These are phyloP conservation scores for Brachyptera putata DNA, from an alignment of 2,888 invertebrate species.

Conservation along the genomic window DNA sequence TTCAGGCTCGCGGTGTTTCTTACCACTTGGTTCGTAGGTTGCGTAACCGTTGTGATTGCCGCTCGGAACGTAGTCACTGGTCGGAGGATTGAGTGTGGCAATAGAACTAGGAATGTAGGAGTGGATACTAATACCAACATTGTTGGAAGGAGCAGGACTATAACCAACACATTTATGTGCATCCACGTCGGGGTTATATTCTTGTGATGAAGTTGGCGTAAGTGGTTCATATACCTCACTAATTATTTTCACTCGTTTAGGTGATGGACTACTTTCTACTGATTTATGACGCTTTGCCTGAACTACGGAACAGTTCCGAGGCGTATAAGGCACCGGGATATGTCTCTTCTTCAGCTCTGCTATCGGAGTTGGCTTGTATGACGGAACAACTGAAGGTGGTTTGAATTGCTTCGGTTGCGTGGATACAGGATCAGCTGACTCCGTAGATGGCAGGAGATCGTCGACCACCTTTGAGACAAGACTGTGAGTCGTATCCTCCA, in stretches of 20 bases:
- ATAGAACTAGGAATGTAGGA: constrained; percentile 25
- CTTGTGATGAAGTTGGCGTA: not conserved
- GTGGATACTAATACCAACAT: not conserved
- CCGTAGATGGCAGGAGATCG: constrained; percentile 43
- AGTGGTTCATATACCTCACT: no score
- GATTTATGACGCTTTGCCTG: not conserved
- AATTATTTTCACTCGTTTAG: not conserved
- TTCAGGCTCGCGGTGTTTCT: constrained; percentile 24
- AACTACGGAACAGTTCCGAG: constrained; percentile 10
- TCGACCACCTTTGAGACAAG: constrained; percentile 52
- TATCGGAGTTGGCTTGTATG: constrained; percentile 65
- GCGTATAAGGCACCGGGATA: constrained; percentile 40
- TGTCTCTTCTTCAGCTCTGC: constrained; percentile 51
- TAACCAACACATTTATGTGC: constrained; percentile 17
- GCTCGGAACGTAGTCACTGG: constrained; percentile 20
- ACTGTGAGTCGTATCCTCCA: constrained; percentile 42
- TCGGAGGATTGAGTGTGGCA: not conserved
- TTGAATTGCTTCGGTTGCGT: not conserved
- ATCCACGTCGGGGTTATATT: constrained; percentile 14
- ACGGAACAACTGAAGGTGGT: constrained; percentile 36
- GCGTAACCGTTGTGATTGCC: not conserved
- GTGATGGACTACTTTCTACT: not conserved
- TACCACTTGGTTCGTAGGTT: constrained; percentile 26
- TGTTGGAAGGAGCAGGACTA: not conserved
- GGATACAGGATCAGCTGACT: not conserved